Base-by-base conservation (phyloP, 1,140 invertebrate species). In the Drosophila mayri region DNA sequence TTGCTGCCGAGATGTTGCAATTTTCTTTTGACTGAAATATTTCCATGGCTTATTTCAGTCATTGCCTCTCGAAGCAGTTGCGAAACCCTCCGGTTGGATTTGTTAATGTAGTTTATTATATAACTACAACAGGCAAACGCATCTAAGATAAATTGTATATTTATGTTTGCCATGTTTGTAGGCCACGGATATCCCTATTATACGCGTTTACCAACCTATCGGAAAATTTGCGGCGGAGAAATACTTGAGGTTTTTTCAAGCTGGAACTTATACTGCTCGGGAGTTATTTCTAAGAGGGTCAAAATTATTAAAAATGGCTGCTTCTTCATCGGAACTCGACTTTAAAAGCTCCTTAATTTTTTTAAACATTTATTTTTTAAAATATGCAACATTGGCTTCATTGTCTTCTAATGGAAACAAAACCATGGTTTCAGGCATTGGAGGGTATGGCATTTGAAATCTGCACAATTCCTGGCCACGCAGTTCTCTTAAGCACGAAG, bases 81-180 rank as follows among this genome's bases (percentile, higher is more conserved):
- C 3, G 25, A 25, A 25, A 25, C 25, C 25, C 25, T 4, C 25
- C n/a, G 25, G 25, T 3, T 25, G 2, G 25, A 25, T 25, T 25
- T 25, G 25, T 25, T 25, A 3, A 25, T 25, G 4, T 16, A 40
- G 7, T 16, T 35, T 3, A 35, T 35, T 35, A 54, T 54, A 37
- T 16, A 54, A 28, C 25, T 50, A 18, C 22, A 47, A 30, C 16
- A 50, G 25, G 2, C 25, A 10, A 28, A 50, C 4, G 32, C 18
- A 16, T 37, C 52, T 37, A 22, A 14, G 9, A 54, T 54, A 37
- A 37, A 54, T 22, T 37, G 32, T 16, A 55, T 55, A 55, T 38
- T 20, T 20, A 55, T 55, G 1, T 22, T 55, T 4, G 50, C 16
- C 16, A n/a, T 50, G 14, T n/a, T n/a, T 50, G 28, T 18, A 52